phyloP scores from a whole-genome alignment of 35 echinoderm and acorn worm species.

The Lytechinus pictus region DNA sequence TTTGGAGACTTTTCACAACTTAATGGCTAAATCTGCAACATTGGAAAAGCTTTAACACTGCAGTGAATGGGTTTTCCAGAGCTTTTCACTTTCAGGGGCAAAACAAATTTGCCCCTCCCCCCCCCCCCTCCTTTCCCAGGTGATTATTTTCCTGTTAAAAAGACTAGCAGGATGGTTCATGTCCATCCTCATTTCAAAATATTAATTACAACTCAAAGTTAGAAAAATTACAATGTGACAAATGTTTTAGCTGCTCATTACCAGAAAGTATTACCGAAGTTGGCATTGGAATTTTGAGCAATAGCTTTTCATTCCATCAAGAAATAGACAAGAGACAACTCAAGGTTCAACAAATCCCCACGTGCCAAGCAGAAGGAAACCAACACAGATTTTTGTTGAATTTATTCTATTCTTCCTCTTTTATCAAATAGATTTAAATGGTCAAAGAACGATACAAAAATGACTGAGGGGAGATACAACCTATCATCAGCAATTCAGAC shows the following conservation, averaged over 20 bases:
- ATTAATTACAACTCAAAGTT: background rate
- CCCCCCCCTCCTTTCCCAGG: too few species aligned
- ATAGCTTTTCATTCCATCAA: background rate
- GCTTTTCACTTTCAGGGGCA: too few species aligned
- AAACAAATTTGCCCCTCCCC: too few species aligned
- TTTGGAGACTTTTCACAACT: too few species aligned
- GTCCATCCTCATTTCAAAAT: background rate
- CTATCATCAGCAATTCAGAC: background rate
- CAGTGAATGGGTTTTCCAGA: too few species aligned
- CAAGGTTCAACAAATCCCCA: background rate
- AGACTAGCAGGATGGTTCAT: too few species aligned
- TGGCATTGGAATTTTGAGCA: background rate
- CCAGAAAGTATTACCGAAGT: background rate
- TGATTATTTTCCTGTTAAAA: too few species aligned
- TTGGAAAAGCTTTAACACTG: too few species aligned
- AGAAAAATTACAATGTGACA: background rate
- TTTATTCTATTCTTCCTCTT: background rate
- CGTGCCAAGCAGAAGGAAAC: background rate
- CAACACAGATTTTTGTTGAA: background rate
- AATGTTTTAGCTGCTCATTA: background rate
- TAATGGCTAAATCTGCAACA: too few species aligned
- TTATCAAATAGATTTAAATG: background rate
- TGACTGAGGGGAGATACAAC: background rate
- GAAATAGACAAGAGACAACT: background rate
- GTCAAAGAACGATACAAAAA: background rate